These are phyloP conservation scores for Sclerodermus sp. DNA, from an alignment of 2,888 invertebrate species.

Conservation along the genomic window DNA sequence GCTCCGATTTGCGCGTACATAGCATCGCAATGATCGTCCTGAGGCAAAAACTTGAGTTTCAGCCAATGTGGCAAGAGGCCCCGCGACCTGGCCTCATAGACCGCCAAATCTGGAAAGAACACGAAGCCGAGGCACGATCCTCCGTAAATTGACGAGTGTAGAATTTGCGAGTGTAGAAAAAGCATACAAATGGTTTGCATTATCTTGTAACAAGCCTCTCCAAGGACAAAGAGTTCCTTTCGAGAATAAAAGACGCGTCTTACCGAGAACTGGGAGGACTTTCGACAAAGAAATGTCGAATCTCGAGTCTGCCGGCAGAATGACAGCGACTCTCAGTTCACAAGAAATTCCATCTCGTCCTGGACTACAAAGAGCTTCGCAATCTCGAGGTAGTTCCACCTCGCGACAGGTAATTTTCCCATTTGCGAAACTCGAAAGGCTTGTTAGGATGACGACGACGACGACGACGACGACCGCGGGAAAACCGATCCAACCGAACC, in stretches of 20 bases:
- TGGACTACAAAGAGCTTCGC: constrained; percentile 60
- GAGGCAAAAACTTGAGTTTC: constrained; percentile 64
- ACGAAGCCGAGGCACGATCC: background rate
- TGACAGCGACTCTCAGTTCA: constrained; percentile 67
- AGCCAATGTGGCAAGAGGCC: constrained; percentile 65
- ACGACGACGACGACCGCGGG: constrained; percentile 23
- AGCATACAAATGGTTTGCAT: no score
- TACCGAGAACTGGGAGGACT: constrained; percentile 65
- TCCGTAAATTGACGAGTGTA: no score
- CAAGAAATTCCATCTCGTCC: constrained; percentile 57
- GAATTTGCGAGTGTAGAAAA: no score
- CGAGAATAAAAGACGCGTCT: constrained; percentile 12
- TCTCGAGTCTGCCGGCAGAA: constrained; percentile 66
- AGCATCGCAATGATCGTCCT: constrained; percentile 75
- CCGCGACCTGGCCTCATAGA: constrained; percentile 59
- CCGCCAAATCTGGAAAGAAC: constrained; percentile 63
- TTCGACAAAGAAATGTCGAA: constrained; percentile 68
- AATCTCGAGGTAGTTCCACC: constrained; percentile 46
- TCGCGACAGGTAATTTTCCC: constrained; percentile 39
- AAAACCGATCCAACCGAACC: constrained; percentile 17
- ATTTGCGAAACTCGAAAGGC: no score
- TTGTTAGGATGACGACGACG: no score
- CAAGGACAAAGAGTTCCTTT: no score
- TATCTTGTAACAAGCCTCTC: no score
- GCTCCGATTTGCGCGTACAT: constrained; percentile 73